phyloP scores from a whole-genome alignment of 2,888 invertebrate species.

The Watsonalla cultraria region DNA sequence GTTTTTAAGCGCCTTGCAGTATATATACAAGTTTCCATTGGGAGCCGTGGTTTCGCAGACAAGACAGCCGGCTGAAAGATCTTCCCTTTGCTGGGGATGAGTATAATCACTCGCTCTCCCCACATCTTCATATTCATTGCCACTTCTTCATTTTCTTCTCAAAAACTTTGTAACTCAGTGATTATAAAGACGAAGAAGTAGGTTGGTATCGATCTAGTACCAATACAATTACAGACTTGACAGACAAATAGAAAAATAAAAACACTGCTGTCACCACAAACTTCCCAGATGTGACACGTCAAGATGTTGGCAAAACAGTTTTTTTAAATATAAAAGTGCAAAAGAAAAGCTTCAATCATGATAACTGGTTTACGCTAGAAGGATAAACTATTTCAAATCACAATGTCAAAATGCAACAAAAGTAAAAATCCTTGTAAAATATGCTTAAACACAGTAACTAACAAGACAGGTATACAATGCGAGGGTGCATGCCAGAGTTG shows the following conservation, averaged over 20 bases:
- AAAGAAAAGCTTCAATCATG: constrained; percentile 2
- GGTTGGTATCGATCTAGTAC: background rate
- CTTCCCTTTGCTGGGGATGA: too few species aligned
- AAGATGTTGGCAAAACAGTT: background rate
- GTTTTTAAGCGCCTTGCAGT: too few species aligned
- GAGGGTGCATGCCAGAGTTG: constrained; percentile 56
- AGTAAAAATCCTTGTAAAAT: constrained; percentile 61
- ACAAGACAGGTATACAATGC: constrained; percentile 55
- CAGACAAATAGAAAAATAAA: background rate
- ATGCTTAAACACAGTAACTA: constrained; percentile 46
- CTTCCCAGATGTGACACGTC: background rate
- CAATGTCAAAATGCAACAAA: constrained; percentile 46
- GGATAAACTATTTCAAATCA: constrained; percentile 10
- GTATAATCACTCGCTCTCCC: too few species aligned
- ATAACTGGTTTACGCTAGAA: constrained; percentile 4
- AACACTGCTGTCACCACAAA: background rate
- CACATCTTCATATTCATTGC: too few species aligned
- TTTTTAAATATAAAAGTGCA: background rate
- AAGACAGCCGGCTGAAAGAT: too few species aligned
- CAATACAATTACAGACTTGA: background rate
- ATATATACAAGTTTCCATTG: too few species aligned
- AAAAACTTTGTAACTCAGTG: too few species aligned
- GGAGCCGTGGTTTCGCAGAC: too few species aligned
- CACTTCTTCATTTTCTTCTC: too few species aligned
- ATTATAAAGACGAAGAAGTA: too few species aligned